These are phyloP conservation scores for Drosophila auraria DNA, from an alignment of 1,140 invertebrate species.

Conservation along the genomic window DNA sequence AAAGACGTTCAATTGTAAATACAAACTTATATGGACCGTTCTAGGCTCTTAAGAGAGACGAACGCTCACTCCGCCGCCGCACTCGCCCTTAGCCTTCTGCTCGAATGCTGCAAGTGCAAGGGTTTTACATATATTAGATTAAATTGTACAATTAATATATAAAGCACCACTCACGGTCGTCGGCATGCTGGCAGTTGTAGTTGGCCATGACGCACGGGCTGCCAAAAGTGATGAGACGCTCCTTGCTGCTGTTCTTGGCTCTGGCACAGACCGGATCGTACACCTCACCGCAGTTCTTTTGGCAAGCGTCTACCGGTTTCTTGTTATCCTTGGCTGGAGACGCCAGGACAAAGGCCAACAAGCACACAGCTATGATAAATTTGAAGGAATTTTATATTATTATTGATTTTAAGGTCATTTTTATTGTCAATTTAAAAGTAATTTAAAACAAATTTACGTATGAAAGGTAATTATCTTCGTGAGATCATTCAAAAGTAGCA, in stretches of 20 bases:
- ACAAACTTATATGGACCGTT: not conserved
- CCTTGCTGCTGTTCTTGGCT: constrained; percentile 77
- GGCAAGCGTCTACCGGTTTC: constrained; percentile 54
- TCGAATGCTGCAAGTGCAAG: constrained; percentile 63
- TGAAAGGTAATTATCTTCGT: not conserved
- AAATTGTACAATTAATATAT: not conserved
- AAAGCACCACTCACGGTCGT: constrained; percentile 68
- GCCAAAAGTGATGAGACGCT: constrained; percentile 75
- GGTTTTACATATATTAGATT: not conserved
- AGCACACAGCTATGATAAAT: constrained; percentile 51
- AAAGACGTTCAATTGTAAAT: constrained; percentile 3
- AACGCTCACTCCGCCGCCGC: constrained; percentile 78
- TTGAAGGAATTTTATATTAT: not conserved
- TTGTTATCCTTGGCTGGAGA: constrained; percentile 71
- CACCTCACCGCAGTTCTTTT: constrained; percentile 48
- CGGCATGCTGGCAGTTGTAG: constrained; percentile 79
- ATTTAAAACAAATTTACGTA: too few relatives aligned
- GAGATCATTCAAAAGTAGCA: not conserved
- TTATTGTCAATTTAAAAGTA: not conserved
- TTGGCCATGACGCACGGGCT: constrained; percentile 76
- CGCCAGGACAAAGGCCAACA: constrained; percentile 59
- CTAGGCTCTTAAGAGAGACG: constrained; percentile 63
- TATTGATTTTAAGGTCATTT: not conserved
- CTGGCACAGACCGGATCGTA: constrained; percentile 76
- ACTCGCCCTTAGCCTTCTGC: constrained; percentile 74